These are phyloP conservation scores for Ectropis crepuscularia DNA, from an alignment of 2,888 invertebrate genomes.

Conservation along the genomic window DNA sequence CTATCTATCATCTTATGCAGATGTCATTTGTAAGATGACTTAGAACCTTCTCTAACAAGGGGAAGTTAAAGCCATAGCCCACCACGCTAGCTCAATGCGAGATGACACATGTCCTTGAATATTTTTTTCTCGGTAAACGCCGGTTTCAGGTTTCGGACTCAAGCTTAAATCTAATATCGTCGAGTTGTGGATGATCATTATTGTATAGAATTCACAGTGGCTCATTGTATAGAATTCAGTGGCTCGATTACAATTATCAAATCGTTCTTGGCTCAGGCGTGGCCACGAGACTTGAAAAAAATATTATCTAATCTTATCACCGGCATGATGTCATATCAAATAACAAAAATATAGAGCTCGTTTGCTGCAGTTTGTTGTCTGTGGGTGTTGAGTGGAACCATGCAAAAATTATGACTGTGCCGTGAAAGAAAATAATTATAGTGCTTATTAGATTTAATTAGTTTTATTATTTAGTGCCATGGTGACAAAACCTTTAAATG, in stretches of 20 bases:
- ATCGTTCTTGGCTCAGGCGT: constrained; percentile 53
- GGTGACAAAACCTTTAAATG: constrained; percentile 1
- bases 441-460: background rate
- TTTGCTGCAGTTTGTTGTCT: constrained; percentile 47
- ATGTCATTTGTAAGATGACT: constrained; percentile 8
- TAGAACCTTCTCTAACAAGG: no score
- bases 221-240: constrained; percentile 19
- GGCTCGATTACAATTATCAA: constrained; percentile 36
- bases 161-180: no score
- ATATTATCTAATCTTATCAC: constrained; percentile 74
- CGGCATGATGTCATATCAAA: constrained; percentile 65
- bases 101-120: background rate
- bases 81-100: no score
- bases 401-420: constrained; percentile 24
- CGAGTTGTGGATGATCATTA: no score
- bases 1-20: constrained; percentile 10
- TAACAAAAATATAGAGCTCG: constrained; percentile 55
- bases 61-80: no score
- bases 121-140: no score
- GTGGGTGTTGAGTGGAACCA: constrained; percentile 40
- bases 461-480: background rate
- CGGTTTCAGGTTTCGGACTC: no score
- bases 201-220: no score
- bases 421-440: constrained; percentile 31
- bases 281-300: constrained; percentile 57